Base-by-base conservation (phyloP, 2,888 invertebrate species). In the Cosmorhoe ocellata region DNA sequence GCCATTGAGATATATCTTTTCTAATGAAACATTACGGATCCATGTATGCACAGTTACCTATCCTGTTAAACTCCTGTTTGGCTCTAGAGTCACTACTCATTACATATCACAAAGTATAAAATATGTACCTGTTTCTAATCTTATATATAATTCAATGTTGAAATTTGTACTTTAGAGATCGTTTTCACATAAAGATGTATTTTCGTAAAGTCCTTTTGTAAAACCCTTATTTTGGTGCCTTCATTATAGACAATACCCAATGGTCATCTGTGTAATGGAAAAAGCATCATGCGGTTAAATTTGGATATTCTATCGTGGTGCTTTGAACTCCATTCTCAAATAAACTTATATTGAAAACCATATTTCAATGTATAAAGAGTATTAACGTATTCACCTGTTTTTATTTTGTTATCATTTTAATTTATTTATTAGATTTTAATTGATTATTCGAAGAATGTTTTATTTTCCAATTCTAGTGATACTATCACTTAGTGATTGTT, bases 401-500 rank as follows among this genome's bases (percentile, higher is more conserved):
- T 24, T 34, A 38, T 47, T 49, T 52, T 45, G 39, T 51, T 51
- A 24, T 47, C 22, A 32, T 51, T 43, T 47, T 46, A 6, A 12
- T 47, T 60, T 51, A 57, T 53, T 56, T 60, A 32, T 47, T 56
- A 54, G 30, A 28, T 51, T 41, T 45, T 48, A 10, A 26, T 47
- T 61, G 45, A 58, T 54, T 55, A 54, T 46, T 45, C 46, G 18
- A 53, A 53, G 38, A 49, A 55, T 51, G 22, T 51, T 58, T 64
- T 55, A 51, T 51, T 58, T 59, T 59, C 59, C 70, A 69, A 55
- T 33, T 66, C 69, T 66, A 50, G 70, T 67, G 64, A 51, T 66
- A 62, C 31, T 64, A 78, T 79, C 71, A 78, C 77, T 48, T 64
- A 72, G 76, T 78, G 73, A 66, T 74, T 68, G 58, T 66, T 74